A percentile compares a stretch with the other conserved stretches of the same genome.
Evolutionary conservation across 2,113 vertebrate genomes (phyloP).

Genomic region (Rhipidura dahli): DNA sequence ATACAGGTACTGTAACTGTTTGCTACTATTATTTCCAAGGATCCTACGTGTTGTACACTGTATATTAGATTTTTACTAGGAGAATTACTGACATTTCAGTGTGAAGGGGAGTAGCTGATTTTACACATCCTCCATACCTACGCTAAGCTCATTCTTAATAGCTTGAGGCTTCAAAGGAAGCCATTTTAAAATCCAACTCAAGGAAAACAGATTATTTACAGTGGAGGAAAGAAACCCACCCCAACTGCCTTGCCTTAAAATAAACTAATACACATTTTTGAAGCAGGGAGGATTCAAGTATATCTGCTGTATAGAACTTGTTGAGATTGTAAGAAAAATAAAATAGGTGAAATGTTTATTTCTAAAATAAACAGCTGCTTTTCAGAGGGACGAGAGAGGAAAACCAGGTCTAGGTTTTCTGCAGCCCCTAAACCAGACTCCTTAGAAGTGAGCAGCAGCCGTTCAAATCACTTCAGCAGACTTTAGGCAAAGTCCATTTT

Average conservation of each 20-base stretch:
- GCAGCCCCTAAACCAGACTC: background rate
- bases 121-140: background rate
- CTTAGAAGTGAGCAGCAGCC: background rate
- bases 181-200: constrained; percentile 55
- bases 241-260: background rate
- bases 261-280: background rate
- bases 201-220: constrained; percentile 3
- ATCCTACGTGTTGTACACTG: rapidly evolving
- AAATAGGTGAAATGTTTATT: background rate
- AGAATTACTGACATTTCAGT: background rate
- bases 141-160: background rate
- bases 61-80: background rate
- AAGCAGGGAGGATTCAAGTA: background rate
- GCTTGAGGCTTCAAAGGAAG: constrained; percentile 44
- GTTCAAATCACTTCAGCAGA: background rate
- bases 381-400: background rate
- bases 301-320: background rate
- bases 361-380: background rate
- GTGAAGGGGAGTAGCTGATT: background rate
- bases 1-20: background rate
- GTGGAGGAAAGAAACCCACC: background rate
- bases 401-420: background rate
- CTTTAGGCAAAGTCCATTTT: background rate
- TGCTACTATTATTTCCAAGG: background rate
- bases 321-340: background rate